Conservation (phyloP, 2,113 vertebrate species). For the Muntiacus reevesi region DNA sequence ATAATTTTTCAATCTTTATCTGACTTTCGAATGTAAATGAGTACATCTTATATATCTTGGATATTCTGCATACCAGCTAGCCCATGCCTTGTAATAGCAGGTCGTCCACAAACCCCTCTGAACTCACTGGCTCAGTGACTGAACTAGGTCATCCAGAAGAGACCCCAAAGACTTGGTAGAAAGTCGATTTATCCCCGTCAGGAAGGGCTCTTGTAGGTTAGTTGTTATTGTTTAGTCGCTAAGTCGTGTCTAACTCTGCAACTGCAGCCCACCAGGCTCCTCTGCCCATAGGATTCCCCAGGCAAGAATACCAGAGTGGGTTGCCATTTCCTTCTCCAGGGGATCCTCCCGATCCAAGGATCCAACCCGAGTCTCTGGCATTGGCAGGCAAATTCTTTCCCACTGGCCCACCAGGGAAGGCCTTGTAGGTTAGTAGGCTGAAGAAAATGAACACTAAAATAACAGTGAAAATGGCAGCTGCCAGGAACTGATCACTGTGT, state of each 20-base stretch:
- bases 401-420: neutral
- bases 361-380: neutral
- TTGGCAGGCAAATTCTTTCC: neutral
- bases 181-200: neutral
- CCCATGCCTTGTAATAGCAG: no score
- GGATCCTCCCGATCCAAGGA: neutral
- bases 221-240: neutral
- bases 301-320: neutral
- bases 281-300: neutral
- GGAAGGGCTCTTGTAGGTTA: neutral
- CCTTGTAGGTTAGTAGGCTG: neutral
- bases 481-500: neutral
- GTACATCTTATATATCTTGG: accelerated
- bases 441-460: neutral
- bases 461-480: neutral
- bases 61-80: accelerated
- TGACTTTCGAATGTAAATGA: neutral
- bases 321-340: neutral
- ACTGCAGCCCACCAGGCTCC: neutral
- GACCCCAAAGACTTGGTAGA: neutral
- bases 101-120: neutral
- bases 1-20: neutral
- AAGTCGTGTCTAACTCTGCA: neutral
- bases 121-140: no score
- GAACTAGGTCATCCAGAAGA: neutral